These are phyloP conservation scores for Elephantulus edwardii DNA, from an alignment of 2,113 vertebrate species.

Conservation along the genomic window DNA sequence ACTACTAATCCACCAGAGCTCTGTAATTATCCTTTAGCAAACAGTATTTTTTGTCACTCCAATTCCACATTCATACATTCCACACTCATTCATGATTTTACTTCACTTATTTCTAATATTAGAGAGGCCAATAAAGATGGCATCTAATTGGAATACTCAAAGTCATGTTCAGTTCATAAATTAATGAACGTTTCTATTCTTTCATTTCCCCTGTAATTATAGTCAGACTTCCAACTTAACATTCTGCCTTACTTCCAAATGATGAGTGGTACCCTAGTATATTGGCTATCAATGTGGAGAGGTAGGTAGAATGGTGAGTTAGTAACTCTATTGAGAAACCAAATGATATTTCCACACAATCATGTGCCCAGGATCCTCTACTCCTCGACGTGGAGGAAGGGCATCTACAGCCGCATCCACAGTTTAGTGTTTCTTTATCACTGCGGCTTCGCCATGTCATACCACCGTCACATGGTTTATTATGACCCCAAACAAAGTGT, in stretches of 20 bases:
- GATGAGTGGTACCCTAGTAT: conserved; percentile 18
- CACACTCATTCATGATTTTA: neutral
- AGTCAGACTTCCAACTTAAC: neutral
- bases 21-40: neutral
- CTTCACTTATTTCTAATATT: neutral
- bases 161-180: neutral
- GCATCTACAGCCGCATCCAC: neutral
- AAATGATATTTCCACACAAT: neutral
- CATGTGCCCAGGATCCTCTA: neutral
- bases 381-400: neutral
- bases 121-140: neutral
- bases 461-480: neutral
- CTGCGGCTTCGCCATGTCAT: neutral
- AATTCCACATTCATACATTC: neutral
- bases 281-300: neutral
- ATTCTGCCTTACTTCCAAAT: neutral
- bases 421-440: neutral
- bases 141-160: neutral
- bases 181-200: neutral
- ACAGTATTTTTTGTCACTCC: neutral
- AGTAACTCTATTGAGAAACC: neutral
- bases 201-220: conserved; percentile 41
- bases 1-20: no score
- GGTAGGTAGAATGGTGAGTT: neutral
- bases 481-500: conserved; percentile 37